Percentiles rank a stretch among this genome's conserved stretches.
These are phyloP conservation scores for Bombus waltoni DNA, from an alignment of 1,140 invertebrate genomes.

Conservation along the genomic window DNA sequence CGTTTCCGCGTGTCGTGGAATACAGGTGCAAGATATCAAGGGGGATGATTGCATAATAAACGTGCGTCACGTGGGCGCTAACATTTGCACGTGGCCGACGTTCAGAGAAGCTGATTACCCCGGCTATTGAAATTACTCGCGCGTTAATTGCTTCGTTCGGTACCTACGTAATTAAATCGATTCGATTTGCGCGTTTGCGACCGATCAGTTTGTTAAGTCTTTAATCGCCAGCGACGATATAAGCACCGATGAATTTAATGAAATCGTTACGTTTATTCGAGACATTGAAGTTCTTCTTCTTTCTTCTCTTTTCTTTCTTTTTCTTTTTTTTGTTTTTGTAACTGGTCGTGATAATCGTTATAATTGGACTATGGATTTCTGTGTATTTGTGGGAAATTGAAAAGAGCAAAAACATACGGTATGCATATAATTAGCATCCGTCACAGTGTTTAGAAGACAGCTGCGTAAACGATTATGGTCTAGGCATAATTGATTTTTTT, in stretches of 20 bases:
- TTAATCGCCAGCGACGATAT: background rate
- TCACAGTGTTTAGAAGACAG: too few species aligned
- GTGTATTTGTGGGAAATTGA: too few species aligned
- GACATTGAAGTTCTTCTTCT: background rate
- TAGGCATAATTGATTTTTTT: too few species aligned
- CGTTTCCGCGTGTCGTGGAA: background rate
- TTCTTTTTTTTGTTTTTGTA: accelerated
- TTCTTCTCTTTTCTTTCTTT: too few species aligned
- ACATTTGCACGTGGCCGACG: slow-evolving; percentile 38
- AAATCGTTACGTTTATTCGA: background rate
- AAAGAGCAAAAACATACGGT: too few species aligned
- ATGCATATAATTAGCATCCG: too few species aligned
- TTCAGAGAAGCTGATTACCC: slow-evolving; percentile 19
- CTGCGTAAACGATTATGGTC: too few species aligned
- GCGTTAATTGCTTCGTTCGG: slow-evolving; percentile 43
- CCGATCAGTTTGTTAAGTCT: background rate
- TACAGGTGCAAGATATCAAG: background rate
- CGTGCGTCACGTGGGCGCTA: slow-evolving; percentile 10
- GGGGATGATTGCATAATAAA: slow-evolving; percentile 22
- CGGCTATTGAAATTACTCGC: slow-evolving; percentile 37
- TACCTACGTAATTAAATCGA: slow-evolving; percentile 35
- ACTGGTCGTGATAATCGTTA: too few species aligned
- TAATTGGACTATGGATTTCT: too few species aligned
- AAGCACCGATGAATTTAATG: background rate
- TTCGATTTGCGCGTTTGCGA: slow-evolving; percentile 21